A percentile compares a stretch with the other conserved stretches of the same genome.
phyloP scores from a whole-genome alignment of 2,113 vertebrate genomes.

The Larimichthys crocea region DNA sequence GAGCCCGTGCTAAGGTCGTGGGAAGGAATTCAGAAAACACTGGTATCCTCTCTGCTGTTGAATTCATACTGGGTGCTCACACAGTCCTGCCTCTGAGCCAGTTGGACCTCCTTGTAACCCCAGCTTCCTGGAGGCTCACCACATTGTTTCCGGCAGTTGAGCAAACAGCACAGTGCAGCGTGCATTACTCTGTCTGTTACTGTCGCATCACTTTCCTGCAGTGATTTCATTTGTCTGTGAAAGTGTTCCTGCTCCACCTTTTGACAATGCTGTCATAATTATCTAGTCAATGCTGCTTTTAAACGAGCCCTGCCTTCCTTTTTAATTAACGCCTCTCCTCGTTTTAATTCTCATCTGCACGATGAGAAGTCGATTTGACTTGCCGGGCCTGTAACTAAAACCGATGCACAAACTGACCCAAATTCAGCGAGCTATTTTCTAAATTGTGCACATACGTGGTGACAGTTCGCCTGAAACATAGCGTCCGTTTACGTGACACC shows the following conservation, averaged over 20 bases:
- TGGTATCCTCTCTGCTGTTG: conserved; percentile 24
- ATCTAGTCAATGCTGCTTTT: not conserved
- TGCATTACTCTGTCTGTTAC: conserved; percentile 13
- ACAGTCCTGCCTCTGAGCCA: conserved; percentile 22
- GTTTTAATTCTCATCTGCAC: not conserved
- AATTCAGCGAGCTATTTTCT: not conserved
- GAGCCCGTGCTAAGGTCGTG: conserved; percentile 55
- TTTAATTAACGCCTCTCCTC: not conserved
- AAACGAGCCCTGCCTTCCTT: not conserved
- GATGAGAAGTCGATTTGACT: not conserved
- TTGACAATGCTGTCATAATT: not conserved
- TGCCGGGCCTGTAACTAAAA: not conserved
- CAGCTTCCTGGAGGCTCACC: conserved; percentile 48
- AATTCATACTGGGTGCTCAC: not conserved
- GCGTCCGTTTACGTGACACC: conserved; percentile 4
- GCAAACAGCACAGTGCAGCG: conserved; percentile 15
- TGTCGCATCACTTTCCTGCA: not conserved
- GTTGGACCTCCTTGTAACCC: conserved; percentile 37
- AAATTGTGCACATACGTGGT: not conserved
- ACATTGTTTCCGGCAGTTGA: conserved; percentile 63
- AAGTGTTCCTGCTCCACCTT: not conserved
- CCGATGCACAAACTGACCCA: not conserved
- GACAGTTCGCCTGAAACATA: not conserved
- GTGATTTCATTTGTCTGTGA: conserved; percentile 32
- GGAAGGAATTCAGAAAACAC: conserved; percentile 49